Percentiles rank a stretch among this genome's conserved stretches.
These are phyloP conservation scores for Heptranchias perlo DNA, from an alignment of 2,113 vertebrate genomes.

Conservation along the genomic window DNA sequence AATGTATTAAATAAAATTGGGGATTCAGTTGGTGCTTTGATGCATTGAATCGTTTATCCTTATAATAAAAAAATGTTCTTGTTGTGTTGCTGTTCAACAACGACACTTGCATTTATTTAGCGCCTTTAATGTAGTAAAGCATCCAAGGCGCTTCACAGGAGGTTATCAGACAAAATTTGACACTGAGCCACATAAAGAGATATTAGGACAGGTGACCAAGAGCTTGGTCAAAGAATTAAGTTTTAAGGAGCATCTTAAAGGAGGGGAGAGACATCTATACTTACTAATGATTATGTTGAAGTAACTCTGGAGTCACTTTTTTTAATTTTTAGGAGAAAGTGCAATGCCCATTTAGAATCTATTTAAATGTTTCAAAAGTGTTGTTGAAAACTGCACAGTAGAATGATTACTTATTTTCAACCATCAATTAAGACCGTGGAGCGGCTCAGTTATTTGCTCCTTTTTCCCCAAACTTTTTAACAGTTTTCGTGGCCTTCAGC, in stretches of 20 bases:
- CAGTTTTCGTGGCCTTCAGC: not conserved
- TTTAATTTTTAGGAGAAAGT: not conserved
- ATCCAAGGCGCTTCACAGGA: not conserved
- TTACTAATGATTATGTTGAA: not conserved
- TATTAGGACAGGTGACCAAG: not conserved
- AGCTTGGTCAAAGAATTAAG: not conserved
- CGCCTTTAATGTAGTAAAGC: not conserved
- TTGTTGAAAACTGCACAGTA: not conserved
- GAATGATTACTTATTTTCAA: not conserved
- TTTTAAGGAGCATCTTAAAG: not conserved
- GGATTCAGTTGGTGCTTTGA: not conserved
- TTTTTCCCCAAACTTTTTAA: not conserved
- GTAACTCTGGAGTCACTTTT: not conserved
- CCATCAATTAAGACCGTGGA: not conserved
- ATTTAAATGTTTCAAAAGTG: not conserved
- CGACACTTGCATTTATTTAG: not conserved
- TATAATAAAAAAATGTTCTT: not conserved
- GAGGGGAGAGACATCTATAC: not conserved
- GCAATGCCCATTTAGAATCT: not conserved
- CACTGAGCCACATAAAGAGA: not conserved
- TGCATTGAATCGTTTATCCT: not conserved
- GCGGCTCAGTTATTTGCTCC: not conserved
- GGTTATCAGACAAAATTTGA: not conserved
- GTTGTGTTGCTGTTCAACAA: not conserved
- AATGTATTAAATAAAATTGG: not conserved